A percentile compares a stretch with the other conserved stretches of the same genome.
These are phyloP conservation scores for Oreochromis tanganicae DNA, from an alignment of 2,113 vertebrate genomes.

Conservation along the genomic window DNA sequence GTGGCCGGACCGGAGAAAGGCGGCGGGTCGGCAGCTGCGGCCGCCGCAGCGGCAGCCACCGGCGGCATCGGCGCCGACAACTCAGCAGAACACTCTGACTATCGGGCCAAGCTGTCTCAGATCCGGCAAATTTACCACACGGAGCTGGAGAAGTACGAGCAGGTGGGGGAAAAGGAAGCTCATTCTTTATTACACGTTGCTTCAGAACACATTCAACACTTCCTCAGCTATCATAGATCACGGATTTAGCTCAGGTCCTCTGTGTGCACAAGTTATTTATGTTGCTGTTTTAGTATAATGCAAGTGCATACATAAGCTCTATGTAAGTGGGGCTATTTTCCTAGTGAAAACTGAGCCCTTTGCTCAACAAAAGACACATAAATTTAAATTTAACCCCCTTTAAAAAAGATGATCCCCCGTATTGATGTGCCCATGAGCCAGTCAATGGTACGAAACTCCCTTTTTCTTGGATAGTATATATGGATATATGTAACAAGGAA, in stretches of 20 bases:
- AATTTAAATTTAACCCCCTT: neutral
- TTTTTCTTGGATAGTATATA: neutral
- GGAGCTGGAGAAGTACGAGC: slow-evolving; percentile 98
- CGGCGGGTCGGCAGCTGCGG: slow-evolving; percentile 85
- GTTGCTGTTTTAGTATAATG: neutral
- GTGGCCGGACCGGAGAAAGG: slow-evolving; percentile 95
- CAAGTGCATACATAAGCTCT: neutral
- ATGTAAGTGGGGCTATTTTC: neutral
- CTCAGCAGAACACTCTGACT: slow-evolving; percentile 94
- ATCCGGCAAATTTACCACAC: slow-evolving; percentile 98
- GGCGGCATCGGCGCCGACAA: slow-evolving; percentile 88
- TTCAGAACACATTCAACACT: neutral
- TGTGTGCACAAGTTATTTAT: neutral
- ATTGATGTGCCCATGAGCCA: neutral
- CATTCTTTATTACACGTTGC: neutral
- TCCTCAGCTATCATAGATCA: neutral
- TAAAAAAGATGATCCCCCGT: neutral
- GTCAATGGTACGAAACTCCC: neutral
- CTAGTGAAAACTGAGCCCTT: neutral
- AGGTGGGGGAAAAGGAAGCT: slow-evolving; percentile 72
- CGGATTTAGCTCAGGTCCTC: neutral
- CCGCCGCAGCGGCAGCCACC: slow-evolving; percentile 84
- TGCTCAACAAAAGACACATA: neutral
- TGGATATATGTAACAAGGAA: neutral
- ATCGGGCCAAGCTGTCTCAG: slow-evolving; percentile 95